These are phyloP conservation scores for Oryzias curvinotus DNA, from an alignment of 2,113 vertebrate genomes.

Conservation along the genomic window DNA sequence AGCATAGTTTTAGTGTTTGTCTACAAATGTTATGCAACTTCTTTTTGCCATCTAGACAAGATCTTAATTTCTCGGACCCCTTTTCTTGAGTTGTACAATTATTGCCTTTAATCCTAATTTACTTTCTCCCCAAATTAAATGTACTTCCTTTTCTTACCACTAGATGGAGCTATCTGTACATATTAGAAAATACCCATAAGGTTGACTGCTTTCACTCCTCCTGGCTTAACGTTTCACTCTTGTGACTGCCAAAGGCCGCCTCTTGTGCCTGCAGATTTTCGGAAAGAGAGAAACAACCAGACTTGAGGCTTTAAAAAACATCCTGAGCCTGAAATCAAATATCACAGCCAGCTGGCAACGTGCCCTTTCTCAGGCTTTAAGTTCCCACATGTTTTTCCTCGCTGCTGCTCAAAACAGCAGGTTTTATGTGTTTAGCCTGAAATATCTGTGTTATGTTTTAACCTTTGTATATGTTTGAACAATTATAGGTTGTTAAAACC, in stretches of 20 bases:
- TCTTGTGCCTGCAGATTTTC: conserved; percentile 36
- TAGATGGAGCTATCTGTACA: conserved; percentile 55
- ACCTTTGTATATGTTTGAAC: too few relatives aligned
- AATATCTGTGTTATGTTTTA: not conserved
- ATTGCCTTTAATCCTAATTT: too few relatives aligned
- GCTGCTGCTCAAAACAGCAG: not conserved
- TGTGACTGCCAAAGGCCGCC: conserved; percentile 51
- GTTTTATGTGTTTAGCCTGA: conserved; percentile 1
- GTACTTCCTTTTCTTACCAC: conserved; percentile 12
- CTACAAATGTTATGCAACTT: too few relatives aligned
- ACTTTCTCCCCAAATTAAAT: too few relatives aligned
- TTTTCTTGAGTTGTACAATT: too few relatives aligned
- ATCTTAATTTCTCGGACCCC: too few relatives aligned
- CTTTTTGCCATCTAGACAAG: too few relatives aligned
- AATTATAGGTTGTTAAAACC: too few relatives aligned
- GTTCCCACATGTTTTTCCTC: conserved; percentile 65
- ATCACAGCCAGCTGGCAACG: conserved; percentile 71
- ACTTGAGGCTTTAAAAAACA: conserved; percentile 70
- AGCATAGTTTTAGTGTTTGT: too few relatives aligned
- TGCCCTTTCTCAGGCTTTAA: conserved; percentile 62
- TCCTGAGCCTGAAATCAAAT: conserved; percentile 66
- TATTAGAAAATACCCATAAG: not conserved
- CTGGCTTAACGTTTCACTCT: not conserved
- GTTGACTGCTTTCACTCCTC: not conserved
- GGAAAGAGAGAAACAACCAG: conserved; percentile 59